Conservation (phyloP, 2,797 vertebrate genomes). For the Cacajao melanocephalus region DNA sequence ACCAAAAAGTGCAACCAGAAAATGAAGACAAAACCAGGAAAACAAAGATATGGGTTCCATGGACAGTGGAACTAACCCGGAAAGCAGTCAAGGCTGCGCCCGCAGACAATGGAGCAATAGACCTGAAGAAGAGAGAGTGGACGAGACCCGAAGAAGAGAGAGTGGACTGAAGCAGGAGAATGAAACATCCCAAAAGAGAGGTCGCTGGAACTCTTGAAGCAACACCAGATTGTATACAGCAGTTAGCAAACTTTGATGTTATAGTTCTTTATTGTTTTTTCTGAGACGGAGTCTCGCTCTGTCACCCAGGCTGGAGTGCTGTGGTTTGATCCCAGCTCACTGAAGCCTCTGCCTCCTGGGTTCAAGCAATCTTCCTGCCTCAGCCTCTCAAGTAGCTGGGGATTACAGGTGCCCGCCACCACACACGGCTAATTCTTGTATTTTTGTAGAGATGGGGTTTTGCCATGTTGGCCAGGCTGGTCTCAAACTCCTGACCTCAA, state of each 20-base stretch:
- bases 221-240: neutral
- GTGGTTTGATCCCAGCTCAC: no score
- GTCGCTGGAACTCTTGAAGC: neutral
- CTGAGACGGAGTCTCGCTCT: no score
- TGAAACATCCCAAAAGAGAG: neutral
- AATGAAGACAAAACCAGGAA: neutral
- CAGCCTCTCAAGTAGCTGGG: no score
- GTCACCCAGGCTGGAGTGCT: no score
- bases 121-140: neutral
- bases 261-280: neutral
- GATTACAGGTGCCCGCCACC: no score
- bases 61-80: neutral
- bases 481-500: no score
- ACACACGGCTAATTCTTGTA: no score
- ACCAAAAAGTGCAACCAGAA: neutral
- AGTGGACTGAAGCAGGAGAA: neutral
- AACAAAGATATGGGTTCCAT: no score
- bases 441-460: no score
- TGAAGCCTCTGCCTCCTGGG: no score
- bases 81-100: neutral
- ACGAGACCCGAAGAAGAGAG: neutral
- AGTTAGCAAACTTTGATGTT: neutral
- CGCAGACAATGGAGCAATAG: neutral
- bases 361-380: no score
- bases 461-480: no score